Conservation (phyloP, 2,888 invertebrate genomes). For the Sylvicola cinctus region DNA sequence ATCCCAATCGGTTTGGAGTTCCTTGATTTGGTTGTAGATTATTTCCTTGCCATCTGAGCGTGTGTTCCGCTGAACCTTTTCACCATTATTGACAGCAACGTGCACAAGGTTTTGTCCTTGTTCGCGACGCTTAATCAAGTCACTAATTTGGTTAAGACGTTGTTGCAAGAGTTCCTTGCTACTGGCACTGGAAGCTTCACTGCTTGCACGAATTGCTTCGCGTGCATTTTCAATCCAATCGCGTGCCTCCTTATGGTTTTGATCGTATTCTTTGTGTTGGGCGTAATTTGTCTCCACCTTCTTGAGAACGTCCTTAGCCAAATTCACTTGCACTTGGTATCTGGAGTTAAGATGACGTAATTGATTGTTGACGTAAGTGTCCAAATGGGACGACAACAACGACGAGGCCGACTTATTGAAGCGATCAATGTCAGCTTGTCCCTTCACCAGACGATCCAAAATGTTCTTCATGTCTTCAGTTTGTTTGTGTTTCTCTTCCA, state of each 20-base stretch:
- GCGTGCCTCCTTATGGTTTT: constrained; percentile 52
- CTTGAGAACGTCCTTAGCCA: constrained; percentile 73
- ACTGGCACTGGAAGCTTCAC: constrained; percentile 55
- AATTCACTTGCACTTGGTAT: constrained; percentile 72
- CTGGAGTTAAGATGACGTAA: constrained; percentile 67
- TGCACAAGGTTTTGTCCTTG: constrained; percentile 75
- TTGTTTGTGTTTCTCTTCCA: constrained; percentile 68
- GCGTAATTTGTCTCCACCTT: constrained; percentile 77
- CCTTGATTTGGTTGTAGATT: constrained; percentile 70
- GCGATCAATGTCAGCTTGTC: constrained; percentile 62
- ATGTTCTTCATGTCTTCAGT: constrained; percentile 63
- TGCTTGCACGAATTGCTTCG: constrained; percentile 58
- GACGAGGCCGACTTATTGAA: constrained; percentile 62
- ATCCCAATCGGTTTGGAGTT: constrained; percentile 84
- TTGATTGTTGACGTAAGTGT: constrained; percentile 74
- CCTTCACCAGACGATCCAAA: constrained; percentile 48
- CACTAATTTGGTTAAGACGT: constrained; percentile 58
- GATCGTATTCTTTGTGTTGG: constrained; percentile 64
- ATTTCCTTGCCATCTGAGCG: constrained; percentile 74
- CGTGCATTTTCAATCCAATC: constrained; percentile 77
- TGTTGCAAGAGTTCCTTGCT: constrained; percentile 68
- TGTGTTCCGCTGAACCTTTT: constrained; percentile 72
- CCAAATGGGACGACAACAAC: constrained; percentile 61
- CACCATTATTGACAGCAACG: constrained; percentile 71
- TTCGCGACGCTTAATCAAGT: constrained; percentile 59